A percentile compares a stretch with the other conserved stretches of the same genome.
Evolutionary conservation across 2,797 vertebrate species (phyloP).

Genomic region (Lacerta viridis): DNA sequence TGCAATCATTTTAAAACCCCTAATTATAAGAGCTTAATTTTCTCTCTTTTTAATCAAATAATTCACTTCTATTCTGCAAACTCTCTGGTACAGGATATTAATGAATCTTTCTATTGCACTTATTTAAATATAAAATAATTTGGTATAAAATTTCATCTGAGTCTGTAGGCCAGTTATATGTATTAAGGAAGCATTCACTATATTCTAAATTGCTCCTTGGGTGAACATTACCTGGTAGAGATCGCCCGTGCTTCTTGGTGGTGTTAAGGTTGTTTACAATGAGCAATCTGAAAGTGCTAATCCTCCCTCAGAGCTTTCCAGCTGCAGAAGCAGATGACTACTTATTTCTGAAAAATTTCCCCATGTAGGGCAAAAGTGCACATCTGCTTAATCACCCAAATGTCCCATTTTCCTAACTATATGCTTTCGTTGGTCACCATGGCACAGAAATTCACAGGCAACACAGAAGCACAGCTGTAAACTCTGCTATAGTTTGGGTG

Average conservation of each 20-base stretch:
- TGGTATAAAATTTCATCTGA: neutral
- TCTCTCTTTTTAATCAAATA: slow-evolving; percentile 3
- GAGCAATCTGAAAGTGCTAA: slow-evolving; percentile 57
- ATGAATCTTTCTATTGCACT: neutral
- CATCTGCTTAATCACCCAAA: slow-evolving; percentile 72
- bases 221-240: slow-evolving; percentile 37
- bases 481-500: slow-evolving; percentile 47
- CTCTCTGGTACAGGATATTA: neutral
- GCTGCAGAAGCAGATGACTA: slow-evolving; percentile 63
- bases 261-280: slow-evolving; percentile 58
- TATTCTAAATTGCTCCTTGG: neutral
- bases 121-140: neutral
- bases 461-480: slow-evolving; percentile 44
- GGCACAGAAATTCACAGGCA: slow-evolving; percentile 33
- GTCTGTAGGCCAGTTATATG: neutral
- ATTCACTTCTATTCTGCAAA: slow-evolving; percentile 26
- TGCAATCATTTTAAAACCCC: neutral
- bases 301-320: slow-evolving; percentile 64
- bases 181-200: neutral
- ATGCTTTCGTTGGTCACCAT: slow-evolving; percentile 63
- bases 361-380: slow-evolving; percentile 60
- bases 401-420: slow-evolving; percentile 71
- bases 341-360: slow-evolving; percentile 71
- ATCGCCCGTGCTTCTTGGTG: slow-evolving; percentile 25
- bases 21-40: neutral